A percentile compares a stretch with the other conserved stretches of the same genome.
phyloP scores from a whole-genome alignment of 2,888 invertebrate species.

The Anodontia alba region DNA sequence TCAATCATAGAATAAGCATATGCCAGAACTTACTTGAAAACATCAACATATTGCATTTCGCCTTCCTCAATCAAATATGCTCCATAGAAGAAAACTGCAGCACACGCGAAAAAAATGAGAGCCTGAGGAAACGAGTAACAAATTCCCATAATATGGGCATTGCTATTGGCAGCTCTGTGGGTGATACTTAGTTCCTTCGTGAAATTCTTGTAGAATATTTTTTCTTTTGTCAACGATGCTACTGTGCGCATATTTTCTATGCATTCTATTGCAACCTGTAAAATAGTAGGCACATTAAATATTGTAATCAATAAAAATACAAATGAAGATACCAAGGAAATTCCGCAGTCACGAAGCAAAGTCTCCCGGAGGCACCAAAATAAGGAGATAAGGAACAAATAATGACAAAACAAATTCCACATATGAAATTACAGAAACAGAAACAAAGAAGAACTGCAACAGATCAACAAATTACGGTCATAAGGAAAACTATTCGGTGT shows the following conservation, averaged over 20 bases:
- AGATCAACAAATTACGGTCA: no score
- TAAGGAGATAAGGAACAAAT: no score
- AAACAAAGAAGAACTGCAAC: no score
- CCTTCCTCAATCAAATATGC: constrained; percentile 86
- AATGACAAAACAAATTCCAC: no score
- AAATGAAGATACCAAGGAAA: no score
- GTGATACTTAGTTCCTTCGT: constrained; percentile 64
- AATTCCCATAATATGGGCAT: constrained; percentile 76
- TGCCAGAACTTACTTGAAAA: constrained; percentile 83
- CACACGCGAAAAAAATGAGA: constrained; percentile 87
- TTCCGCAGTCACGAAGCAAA: no score
- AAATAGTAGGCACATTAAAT: no score
- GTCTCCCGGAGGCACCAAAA: no score
- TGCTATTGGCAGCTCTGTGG: constrained; percentile 70
- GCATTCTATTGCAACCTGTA: constrained; percentile 80
- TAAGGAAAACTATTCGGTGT: no score
- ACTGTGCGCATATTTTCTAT: constrained; percentile 83
- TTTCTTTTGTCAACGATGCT: constrained; percentile 79
- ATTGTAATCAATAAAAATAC: no score
- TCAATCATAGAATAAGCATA: no score
- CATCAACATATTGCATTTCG: constrained; percentile 82
- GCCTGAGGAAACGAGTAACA: constrained; percentile 85
- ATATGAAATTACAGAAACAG: no score
- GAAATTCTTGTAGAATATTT: constrained; percentile 73
- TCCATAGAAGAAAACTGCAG: constrained; percentile 86